Evolutionary conservation across 2,797 vertebrate species (phyloP).

Genomic region (Lepidocolaptes lacrymiger): DNA sequence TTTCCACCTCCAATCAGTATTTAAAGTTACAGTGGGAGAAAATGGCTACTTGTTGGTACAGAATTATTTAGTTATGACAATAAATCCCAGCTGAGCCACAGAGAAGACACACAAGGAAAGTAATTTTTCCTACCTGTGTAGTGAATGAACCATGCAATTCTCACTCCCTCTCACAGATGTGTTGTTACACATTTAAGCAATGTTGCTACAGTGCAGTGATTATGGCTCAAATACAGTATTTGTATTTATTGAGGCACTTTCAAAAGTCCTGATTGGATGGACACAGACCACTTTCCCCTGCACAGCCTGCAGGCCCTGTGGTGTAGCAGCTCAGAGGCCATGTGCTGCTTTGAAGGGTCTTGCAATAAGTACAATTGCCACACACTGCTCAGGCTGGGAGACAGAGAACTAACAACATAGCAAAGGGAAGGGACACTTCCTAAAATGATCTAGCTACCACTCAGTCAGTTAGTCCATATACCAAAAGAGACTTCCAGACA

Average conservation of each 20-base stretch:
- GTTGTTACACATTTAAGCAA: neutral
- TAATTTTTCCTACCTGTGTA: conserved; percentile 30
- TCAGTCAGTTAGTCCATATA: neutral
- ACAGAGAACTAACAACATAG: neutral
- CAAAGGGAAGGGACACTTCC: neutral
- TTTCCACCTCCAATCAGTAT: neutral
- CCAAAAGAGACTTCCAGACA: neutral
- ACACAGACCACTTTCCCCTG: neutral
- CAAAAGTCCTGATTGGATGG: neutral
- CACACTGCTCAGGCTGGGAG: neutral
- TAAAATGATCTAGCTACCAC: neutral
- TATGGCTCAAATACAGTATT: neutral
- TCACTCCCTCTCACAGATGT: neutral
- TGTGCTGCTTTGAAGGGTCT: accelerated
- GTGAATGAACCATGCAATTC: conserved; percentile 25
- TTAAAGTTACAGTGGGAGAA: neutral
- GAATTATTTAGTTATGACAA: conserved; percentile 34
- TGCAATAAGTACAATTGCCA: neutral
- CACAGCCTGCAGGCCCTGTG: neutral
- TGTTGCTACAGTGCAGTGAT: neutral
- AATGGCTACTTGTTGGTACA: neutral
- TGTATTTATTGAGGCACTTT: neutral
- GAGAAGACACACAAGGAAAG: neutral
- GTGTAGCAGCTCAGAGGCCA: neutral
- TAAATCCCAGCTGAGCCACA: conserved; percentile 17